Percentiles rank a stretch among this genome's conserved stretches.
Evolutionary conservation across 2,113 vertebrate genomes (phyloP).

Genomic region (Cettia cetti): DNA sequence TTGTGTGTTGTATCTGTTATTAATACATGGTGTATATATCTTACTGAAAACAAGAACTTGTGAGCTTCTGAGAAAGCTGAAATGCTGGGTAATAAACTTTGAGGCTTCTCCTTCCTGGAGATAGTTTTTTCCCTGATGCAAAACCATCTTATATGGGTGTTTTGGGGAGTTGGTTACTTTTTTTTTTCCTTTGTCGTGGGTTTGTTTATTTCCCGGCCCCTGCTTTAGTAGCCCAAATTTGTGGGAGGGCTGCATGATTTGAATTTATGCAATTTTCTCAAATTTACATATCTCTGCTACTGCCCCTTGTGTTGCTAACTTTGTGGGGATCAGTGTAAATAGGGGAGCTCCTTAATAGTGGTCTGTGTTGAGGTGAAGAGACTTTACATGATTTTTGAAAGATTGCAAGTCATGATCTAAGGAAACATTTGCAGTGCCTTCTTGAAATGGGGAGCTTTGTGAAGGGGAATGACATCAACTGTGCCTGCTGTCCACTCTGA

Average conservation of each 20-base stretch:
- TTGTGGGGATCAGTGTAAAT: neutral
- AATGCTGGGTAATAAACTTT: neutral
- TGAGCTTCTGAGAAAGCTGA: neutral
- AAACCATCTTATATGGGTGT: neutral
- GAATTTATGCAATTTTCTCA: neutral
- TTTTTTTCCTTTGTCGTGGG: fast-evolving
- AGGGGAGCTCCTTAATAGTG: neutral
- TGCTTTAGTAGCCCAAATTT: neutral
- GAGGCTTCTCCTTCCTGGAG: neutral
- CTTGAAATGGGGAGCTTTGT: neutral
- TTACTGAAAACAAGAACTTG: neutral
- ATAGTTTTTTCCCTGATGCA: neutral
- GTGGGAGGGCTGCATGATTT: neutral
- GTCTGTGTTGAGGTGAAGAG: neutral
- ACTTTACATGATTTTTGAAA: neutral
- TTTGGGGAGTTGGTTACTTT: neutral
- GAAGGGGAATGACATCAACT: neutral
- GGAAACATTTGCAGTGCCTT: neutral
- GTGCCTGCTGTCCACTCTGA: neutral
- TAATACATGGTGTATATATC: neutral
- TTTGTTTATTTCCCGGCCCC: neutral
- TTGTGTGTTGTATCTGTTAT: neutral
- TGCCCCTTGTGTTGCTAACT: neutral
- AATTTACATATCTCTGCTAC: neutral
- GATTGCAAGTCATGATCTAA: neutral